Base-by-base conservation (phyloP, 2,888 invertebrate species). In the Ectemnius lituratus region DNA sequence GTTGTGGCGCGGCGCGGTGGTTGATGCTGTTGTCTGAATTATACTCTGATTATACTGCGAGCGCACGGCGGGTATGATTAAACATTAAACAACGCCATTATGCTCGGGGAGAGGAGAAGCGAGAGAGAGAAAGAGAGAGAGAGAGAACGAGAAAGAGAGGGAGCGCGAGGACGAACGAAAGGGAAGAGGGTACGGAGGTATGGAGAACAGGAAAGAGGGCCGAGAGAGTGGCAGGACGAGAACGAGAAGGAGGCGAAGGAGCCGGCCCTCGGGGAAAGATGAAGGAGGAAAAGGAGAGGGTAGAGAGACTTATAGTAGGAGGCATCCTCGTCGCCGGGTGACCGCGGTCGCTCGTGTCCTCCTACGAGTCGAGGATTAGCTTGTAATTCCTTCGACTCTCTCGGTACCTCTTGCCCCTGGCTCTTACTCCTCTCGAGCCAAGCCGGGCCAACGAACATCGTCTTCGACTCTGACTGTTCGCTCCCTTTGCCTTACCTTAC, bases 1-100 rank as follows among this genome's bases (percentile, higher is more conserved):
- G 5, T 1, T 52, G 52, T 13, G 52, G 52, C 52, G 16, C 49
- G 63, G 65, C 68, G 74, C 81, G 83, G 77, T 81, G 85, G 85
- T 87, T 87, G 84, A 85, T 87, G 89, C 88, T 88, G 88, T 88
- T 88, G 88, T 87, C 88, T 88, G 88, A 89, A 90, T 90, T 89
- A 90, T 89, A 89, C 89, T 89, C 88, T 88, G 89, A 90, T 89
- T 90, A 90, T 89, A 89, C 88, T 84, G 84, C 79, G 82, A 82
- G 87, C 80, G 83, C 82, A 83, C 85, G 86, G 84, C 81, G 87
- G 89, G 84, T 89, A 89, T 90, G 90, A 90, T 90, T 90, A 90
- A 90, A 90, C 89, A 89, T 90, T 90, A 90, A 90, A 90, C 88
- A 89, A 89, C 89, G 89, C 89, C 88, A 90, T 90, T 90, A 89